Evolutionary conservation across 2,888 invertebrate species (phyloP), one percentile per base, ranked within the genome.

Genomic region (Hypercompe scribonia): DNA sequence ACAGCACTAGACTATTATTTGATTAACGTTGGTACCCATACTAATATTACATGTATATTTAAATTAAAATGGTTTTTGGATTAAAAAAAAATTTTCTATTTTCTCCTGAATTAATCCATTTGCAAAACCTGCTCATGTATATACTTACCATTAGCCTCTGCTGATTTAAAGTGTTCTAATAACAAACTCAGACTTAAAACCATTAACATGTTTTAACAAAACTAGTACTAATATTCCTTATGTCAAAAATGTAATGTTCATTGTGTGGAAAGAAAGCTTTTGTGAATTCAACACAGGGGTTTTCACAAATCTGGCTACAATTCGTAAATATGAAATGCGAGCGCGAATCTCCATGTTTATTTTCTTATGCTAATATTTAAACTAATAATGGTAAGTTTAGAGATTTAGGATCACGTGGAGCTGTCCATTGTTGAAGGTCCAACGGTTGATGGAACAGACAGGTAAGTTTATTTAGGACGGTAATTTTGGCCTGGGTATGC

Each of bases 361-460:
- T 39, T 65, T 42, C n/a, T 28, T 39, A 65, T 65, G 65, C 65
- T 65, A 65, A 65, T 28, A 61, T 61, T 65, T 65, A 65, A 65
- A 65, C 65, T 36, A 65, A 36, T 65, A 36, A 64, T 65, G 36
- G 39, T 5, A 65, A 36, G n/a, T 65, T 39, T 28, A 65, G 65
- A 65, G 28, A 65, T 39, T 39, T 39, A n/a, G 39, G 39, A 28
- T 7, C 39, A 28, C 15, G 39, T 24, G 5, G 34, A 34, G 34
- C 34, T 34, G 36, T 54, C n/a, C 13, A 61, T 28, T 31, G 58
- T 61, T 28, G 61, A 18, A 61, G 61, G 61, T 31, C 7, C 15
- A 15, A 61, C 61, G 0, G 31, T 61, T 61, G 31, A 18, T 61
- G 18, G 7, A 8, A 15, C 15, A 15, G 61, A 18, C 8, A 18